Base-by-base conservation (phyloP, 2,797 vertebrate genomes). In the Peromyscus attwateri region DNA sequence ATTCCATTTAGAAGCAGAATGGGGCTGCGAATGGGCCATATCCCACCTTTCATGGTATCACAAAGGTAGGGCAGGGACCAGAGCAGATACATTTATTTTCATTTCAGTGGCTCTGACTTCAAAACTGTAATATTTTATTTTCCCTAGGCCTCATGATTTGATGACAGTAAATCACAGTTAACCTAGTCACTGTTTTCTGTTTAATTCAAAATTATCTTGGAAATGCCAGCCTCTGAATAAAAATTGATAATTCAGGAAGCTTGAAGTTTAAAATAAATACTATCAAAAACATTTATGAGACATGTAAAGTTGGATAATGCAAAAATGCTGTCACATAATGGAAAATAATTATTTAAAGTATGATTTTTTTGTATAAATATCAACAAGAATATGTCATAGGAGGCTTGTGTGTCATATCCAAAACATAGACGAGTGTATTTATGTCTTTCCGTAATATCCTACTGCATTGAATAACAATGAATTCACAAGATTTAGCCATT, bases 1-100 rank as follows among this genome's bases (percentile, higher is more conserved):
- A 97, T 97, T 98, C 97, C 96, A 97, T 98, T 96, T 95, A 79
- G 81, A 29, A 85, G 25, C 81, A 96, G 75, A 98, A 95, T 95
- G 73, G 82, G 19, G 4, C 60, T 95, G 71, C 97, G 93, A 98
- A 96, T 66, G 52, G 87, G 7, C n/a, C 95, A 12, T 83, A 91
- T 64, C 68, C 79, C 31, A 27, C 92, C 92, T 97, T 97, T 92
- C 81, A 96, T 62, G 27, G 87, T 27, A 66, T 96, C 93, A 55
- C 77, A 92, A 92, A 80, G 90, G 84, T 87, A 90, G n/a, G n/a
- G 80, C 83, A 71, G 66, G 52, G 7, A 37, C 71, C 88, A 97
- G 95, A 96, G 34, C 92, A 97, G 96, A 84, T 34, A 43, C 46
- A 95, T 98, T 98, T 97, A 70, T 82, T 98, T 98, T 97, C 94